Base-by-base conservation (phyloP, 2,797 vertebrate species). In the Crenuchus spilurus region DNA sequence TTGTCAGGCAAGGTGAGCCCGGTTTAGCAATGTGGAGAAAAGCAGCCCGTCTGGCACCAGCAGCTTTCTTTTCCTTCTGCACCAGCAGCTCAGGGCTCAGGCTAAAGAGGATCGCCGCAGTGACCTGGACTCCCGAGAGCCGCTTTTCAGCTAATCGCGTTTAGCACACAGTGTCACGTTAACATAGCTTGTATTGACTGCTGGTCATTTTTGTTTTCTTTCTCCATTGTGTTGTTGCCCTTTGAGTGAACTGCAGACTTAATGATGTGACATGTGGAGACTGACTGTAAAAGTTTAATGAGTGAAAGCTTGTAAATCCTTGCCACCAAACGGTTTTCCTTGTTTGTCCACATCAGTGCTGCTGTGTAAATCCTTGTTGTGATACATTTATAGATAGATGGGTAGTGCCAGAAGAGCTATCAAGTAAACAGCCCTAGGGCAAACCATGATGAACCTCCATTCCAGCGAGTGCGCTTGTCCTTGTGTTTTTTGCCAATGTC, bases 331-430 rank as follows among this genome's bases (percentile, higher is more conserved):
- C 54, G 22, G 0, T 66, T 71, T 64, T 41, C 72, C 6, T 58
- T 65, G 62, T 64, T 65, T 35, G 20, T 24, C 4, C 46, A 58
- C 49, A 60, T 75, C 68, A 72, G 37, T 74, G 55, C 37, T 54
- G 46, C 48, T 37, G 20, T 39, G 24, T 72, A 72, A 76, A 72
- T 70, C n/a, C 16, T 62, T 30, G n/a, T 42, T 31, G 20, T 60
- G 70, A 78, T 73, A 74, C 63, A 24, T 76, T 78, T 64, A 72
- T 54, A 44, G 31, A 72, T 54, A 44, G 31, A 77, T 18, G 42
- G 61, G 20, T 33, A 42, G 57, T 63, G 48, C 49, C 51, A 16
- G 18, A 39, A 16, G 14, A 35, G 69, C 48, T 68, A 52, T 72
- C 33, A 61, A 71, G 18, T 42, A 26, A 58, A 24, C 55, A 30